Evolutionary conservation across 2,888 invertebrate species (phyloP).

Genomic region (Meta bourneti): DNA sequence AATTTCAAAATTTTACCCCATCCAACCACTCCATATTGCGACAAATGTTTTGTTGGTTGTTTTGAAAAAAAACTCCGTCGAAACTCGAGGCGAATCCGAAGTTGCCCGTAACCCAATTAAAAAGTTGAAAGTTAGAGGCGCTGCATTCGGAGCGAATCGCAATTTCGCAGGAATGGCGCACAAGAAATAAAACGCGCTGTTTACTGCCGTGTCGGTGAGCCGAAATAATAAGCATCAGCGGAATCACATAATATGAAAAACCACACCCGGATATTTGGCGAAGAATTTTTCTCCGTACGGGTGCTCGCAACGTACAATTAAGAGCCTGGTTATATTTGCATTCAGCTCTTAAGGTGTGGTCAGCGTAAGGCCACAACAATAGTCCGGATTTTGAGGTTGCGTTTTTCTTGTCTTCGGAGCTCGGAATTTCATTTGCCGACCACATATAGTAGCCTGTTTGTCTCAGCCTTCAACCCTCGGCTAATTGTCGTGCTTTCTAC

Average conservation of each 20-base stretch:
- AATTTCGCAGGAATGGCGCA: slow-evolving; percentile 2
- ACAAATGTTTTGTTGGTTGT: no score
- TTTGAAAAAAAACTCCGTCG: no score
- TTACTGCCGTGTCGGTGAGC: slow-evolving; percentile 10
- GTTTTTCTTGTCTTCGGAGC: slow-evolving; percentile 17
- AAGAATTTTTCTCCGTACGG: slow-evolving; percentile 43
- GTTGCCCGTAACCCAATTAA: no score
- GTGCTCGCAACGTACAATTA: slow-evolving; percentile 61
- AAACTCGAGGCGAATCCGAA: no score
- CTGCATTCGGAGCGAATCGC: not conserved
- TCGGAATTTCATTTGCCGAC: slow-evolving; percentile 21
- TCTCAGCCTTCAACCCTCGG: no score
- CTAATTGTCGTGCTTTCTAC: no score
- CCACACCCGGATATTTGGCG: slow-evolving; percentile 71
- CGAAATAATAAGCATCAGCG: slow-evolving; percentile 34
- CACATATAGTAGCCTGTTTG: not conserved
- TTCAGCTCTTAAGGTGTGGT: slow-evolving; percentile 60
- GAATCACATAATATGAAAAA: slow-evolving; percentile 33
- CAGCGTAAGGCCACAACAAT: slow-evolving; percentile 47
- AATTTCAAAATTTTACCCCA: no score
- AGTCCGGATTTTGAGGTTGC: slow-evolving; percentile 42
- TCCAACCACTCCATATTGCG: no score
- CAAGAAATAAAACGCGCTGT: slow-evolving; percentile 22
- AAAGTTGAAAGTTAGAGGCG: no score
- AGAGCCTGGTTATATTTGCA: slow-evolving; percentile 66